Evolutionary conservation across 2,888 invertebrate genomes (phyloP).

Genomic region (Cryptophagus acutangulus): DNA sequence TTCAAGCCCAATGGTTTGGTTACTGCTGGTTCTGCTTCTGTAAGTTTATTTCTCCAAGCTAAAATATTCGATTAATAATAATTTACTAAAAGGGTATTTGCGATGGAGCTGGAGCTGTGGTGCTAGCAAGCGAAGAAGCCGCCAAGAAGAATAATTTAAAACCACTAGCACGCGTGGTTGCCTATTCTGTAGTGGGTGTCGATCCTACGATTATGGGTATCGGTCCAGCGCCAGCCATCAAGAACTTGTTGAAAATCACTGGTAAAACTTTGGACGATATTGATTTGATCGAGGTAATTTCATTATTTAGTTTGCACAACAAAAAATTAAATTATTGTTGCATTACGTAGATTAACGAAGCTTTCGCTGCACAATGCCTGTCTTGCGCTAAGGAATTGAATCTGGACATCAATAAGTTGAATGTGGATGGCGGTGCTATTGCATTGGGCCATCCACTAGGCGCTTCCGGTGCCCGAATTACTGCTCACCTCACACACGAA

Average conservation of each 20-base stretch:
- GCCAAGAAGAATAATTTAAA: constrained; percentile 73
- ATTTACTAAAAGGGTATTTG: constrained; percentile 73
- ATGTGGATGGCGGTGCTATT: constrained; percentile 94
- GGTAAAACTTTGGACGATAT: constrained; percentile 79
- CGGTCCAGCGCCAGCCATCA: constrained; percentile 92
- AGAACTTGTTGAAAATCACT: constrained; percentile 73
- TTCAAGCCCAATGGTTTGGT: constrained; percentile 94
- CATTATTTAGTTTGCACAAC: too few relatives aligned
- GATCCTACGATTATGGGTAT: constrained; percentile 98
- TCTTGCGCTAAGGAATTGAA: constrained; percentile 87
- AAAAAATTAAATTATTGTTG: too few relatives aligned
- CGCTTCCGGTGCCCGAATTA: constrained; percentile 92
- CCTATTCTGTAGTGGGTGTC: constrained; percentile 89
- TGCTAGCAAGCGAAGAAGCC: constrained; percentile 88
- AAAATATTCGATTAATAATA: background rate
- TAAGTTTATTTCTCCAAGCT: constrained; percentile 41
- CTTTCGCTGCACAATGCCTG: constrained; percentile 92
- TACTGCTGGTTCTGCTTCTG: constrained; percentile 91
- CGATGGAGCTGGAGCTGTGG: constrained; percentile 93
- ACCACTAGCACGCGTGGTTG: constrained; percentile 87
- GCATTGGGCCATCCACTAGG: constrained; percentile 95
- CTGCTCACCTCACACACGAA: constrained; percentile 86
- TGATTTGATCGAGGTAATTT: constrained; percentile 81
- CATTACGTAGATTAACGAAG: constrained; percentile 95
- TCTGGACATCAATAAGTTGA: constrained; percentile 80